A percentile compares a stretch with the other conserved stretches of the same genome.
Conservation (phyloP, 2,888 invertebrate species). For the Cordilura impudica region DNA sequence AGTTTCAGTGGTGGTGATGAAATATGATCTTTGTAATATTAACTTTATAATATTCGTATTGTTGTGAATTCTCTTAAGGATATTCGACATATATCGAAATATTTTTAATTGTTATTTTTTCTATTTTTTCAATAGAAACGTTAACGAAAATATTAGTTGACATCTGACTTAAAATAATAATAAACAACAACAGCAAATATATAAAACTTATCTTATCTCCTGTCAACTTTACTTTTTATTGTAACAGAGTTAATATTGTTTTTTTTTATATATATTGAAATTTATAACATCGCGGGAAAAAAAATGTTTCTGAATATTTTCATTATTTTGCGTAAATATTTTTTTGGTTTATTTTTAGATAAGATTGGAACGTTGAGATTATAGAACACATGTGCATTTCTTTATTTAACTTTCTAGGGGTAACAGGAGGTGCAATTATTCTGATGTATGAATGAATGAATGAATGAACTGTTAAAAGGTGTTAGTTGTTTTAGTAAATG, state of each 20-base stretch:
- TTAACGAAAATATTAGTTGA: slow-evolving; percentile 22
- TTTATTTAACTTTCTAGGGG: neutral
- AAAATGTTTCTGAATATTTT: neutral
- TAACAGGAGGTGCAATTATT: neutral
- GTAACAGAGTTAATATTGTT: no score
- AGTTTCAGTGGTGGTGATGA: neutral
- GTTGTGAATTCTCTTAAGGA: neutral
- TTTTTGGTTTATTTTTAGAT: neutral
- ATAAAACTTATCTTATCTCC: slow-evolving; percentile 41
- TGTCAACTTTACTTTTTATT: neutral
- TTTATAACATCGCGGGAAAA: neutral
- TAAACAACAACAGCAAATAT: neutral
- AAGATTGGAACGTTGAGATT: neutral
- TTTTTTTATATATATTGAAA: neutral
- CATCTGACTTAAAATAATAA: slow-evolving; percentile 27
- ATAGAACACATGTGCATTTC: neutral
- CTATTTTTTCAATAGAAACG: neutral
- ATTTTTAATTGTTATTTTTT: neutral
- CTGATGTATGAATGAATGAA: slow-evolving; percentile 4
- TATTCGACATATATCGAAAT: neutral
- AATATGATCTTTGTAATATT: neutral
- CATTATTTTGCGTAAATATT: neutral
- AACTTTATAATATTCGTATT: neutral
- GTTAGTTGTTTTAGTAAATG: neutral
- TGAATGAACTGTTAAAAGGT: neutral